Conservation (phyloP, 2,888 invertebrate genomes). For the Drosophila percnosoma region DNA sequence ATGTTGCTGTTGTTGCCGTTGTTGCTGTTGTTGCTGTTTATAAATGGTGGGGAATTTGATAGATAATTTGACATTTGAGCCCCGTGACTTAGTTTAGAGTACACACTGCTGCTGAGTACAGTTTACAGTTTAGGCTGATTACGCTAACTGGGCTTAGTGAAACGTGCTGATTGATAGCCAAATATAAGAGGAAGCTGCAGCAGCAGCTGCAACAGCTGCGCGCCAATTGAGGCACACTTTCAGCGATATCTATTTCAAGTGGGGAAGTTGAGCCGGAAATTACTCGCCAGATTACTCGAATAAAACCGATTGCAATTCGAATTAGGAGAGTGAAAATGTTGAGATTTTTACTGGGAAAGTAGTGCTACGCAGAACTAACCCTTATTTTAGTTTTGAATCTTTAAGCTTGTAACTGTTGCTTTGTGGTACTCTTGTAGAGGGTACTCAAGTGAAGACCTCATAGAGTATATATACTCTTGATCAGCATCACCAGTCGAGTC, state of each 20-base stretch:
- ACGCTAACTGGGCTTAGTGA: slow-evolving; percentile 21
- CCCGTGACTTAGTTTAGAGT: slow-evolving; percentile 29
- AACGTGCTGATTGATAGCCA: slow-evolving; percentile 14
- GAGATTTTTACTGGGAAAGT: accelerated
- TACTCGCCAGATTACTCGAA: background rate
- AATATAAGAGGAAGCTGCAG: slow-evolving; percentile 1
- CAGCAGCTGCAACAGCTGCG: slow-evolving; percentile 8
- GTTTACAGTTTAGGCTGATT: slow-evolving; percentile 12
- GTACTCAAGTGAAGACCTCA: too few species aligned
- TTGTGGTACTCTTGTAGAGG: background rate
- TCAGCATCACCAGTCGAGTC: background rate
- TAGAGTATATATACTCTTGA: background rate
- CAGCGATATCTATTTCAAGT: background rate
- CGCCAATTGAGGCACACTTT: background rate
- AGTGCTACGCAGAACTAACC: background rate
- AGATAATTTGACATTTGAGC: slow-evolving; percentile 9
- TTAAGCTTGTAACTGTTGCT: background rate
- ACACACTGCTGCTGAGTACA: slow-evolving; percentile 1
- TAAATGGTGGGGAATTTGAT: slow-evolving; percentile 11
- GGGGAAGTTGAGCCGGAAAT: slow-evolving; percentile 7
- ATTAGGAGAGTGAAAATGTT: background rate
- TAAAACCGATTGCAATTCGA: background rate
- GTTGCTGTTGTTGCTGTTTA: slow-evolving; percentile 10
- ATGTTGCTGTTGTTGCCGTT: background rate
- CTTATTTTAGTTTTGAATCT: background rate